phyloP scores from a whole-genome alignment of 2,797 vertebrate species.

The Spinus pinus region DNA sequence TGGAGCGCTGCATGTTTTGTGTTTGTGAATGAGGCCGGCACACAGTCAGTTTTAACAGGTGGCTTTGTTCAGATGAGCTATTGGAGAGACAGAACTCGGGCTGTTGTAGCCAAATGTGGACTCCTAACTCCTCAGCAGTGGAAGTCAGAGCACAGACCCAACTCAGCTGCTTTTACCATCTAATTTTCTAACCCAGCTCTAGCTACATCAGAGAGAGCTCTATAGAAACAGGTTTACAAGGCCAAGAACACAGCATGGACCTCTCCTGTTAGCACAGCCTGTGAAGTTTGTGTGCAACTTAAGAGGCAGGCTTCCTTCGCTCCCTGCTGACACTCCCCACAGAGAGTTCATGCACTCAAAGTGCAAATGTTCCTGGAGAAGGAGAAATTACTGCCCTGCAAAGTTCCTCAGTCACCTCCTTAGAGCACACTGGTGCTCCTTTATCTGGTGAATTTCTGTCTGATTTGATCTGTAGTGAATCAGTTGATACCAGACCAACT shows the following conservation, averaged over 20 bases:
- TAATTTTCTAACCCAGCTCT: not conserved
- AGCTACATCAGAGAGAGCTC: not conserved
- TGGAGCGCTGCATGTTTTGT: not conserved
- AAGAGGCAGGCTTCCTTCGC: not conserved
- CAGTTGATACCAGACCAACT: accelerated
- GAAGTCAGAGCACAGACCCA: not conserved
- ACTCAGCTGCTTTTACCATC: not conserved
- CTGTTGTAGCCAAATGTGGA: not conserved
- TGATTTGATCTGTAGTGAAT: not conserved
- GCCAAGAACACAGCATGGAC: not conserved
- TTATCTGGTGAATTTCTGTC: not conserved
- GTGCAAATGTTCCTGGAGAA: not conserved
- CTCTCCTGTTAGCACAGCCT: not conserved
- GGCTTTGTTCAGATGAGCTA: not conserved
- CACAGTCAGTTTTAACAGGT: not conserved
- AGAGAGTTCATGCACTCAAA: not conserved
- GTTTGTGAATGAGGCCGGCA: not conserved
- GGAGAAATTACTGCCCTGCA: not conserved
- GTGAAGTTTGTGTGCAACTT: not conserved
- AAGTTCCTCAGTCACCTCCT: not conserved
- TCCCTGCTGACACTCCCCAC: not conserved
- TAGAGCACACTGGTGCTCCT: not conserved
- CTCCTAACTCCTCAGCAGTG: not conserved
- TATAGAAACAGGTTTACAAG: not conserved
- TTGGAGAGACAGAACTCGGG: not conserved